Base-by-base conservation (phyloP, 2,113 vertebrate species). In the Cyanocitta stelleri region DNA sequence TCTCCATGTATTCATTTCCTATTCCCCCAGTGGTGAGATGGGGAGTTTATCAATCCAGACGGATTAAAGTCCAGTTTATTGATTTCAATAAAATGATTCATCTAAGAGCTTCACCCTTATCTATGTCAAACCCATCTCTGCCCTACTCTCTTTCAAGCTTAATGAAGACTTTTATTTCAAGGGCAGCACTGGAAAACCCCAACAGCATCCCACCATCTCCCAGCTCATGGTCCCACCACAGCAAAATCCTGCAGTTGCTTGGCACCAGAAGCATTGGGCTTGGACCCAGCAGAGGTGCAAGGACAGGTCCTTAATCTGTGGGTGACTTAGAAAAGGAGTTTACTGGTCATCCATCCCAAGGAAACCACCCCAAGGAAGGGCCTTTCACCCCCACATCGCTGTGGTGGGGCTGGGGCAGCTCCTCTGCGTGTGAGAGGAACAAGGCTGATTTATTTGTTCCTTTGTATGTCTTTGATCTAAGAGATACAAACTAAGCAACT, bases 391-490 rank as follows among this genome's bases (percentile, higher is more conserved):
- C 58, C 3, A 1, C 51, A 24, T 9, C 0, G 0, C 63, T 35
- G 33, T 30, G 51, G 35, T 54, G 85, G 59, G 58, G 48, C 66
- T 52, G 63, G 46, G 44, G 77, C 72, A 81, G 85, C 76, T 90
- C 64, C 48, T 22, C 69, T n/a, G 16, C 0, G 2, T 51, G 49
- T 18, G 29, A 92, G 37, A 51, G 68, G 75, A 92, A 16, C n/a
- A n/a, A 75, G 76, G 69, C 46, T 84, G 85, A 54, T 48, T 80
- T 87, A 32, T 83, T 95, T 82, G 61, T n/a, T 61, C 83, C 35
- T 95, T 95, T 94, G 96, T 94, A 48, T 78, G 92, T 27, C 24
- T 73, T 90, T 72, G 77, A 95, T 96, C 93, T 95, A 85, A 87
- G 92, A 97, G 92, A 96, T 96, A 93, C 76, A 87, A 94, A 67